These are phyloP conservation scores for Gymnobelideus leadbeateri DNA, from an alignment of 2,113 vertebrate genomes.

Conservation along the genomic window DNA sequence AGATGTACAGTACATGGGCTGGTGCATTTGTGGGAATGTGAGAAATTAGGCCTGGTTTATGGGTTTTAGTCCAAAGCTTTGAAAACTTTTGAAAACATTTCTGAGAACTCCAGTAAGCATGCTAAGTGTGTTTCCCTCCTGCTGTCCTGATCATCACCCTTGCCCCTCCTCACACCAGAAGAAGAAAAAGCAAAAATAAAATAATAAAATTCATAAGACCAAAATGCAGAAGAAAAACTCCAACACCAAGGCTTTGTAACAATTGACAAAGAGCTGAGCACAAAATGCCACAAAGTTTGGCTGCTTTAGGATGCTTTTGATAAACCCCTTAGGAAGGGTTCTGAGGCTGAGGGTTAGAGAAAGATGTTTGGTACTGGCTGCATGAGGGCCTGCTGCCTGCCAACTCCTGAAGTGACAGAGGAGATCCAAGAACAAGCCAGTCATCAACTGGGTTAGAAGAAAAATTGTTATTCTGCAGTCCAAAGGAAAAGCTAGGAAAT, in stretches of 20 bases:
- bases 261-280: background rate
- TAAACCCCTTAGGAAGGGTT: conserved; percentile 58
- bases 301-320: conserved; percentile 65
- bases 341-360: conserved; percentile 55
- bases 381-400: conserved; percentile 26
- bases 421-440: conserved; percentile 42
- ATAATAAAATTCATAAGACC: conserved; percentile 22
- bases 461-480: conserved; percentile 68
- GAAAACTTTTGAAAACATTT: conserved; percentile 54
- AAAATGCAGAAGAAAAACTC: conserved; percentile 50
- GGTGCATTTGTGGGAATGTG: background rate
- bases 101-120: conserved; percentile 24
- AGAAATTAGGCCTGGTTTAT: conserved; percentile 22
- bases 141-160: too few species aligned
- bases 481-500: conserved; percentile 58
- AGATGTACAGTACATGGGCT: conserved; percentile 5
- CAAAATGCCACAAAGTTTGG: conserved; percentile 54
- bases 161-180: background rate
- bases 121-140: background rate
- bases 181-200: background rate
- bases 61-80: conserved; percentile 49
- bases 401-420: conserved; percentile 9
- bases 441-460: conserved; percentile 59
- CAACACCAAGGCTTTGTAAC: conserved; percentile 34
- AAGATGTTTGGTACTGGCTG: conserved; percentile 51